A percentile compares a stretch with the other conserved stretches of the same genome.
Conservation (phyloP, 2,113 vertebrate species). For the human region DNA sequence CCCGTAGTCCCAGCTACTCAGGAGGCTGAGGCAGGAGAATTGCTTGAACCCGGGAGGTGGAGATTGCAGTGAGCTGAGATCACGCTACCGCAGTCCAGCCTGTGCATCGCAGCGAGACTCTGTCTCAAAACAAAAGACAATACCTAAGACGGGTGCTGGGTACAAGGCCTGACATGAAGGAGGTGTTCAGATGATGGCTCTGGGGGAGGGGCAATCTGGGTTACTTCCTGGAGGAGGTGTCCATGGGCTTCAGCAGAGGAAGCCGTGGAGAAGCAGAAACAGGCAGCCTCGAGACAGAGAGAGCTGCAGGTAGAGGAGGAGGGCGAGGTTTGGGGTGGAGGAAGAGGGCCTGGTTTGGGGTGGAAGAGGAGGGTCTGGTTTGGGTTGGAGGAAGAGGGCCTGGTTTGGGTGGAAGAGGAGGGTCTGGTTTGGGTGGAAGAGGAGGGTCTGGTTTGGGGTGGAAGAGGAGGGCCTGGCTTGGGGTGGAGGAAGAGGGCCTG, state of each 20-base stretch:
- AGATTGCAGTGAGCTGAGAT: no score
- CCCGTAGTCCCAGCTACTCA: no score
- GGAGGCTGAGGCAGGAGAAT: no score
- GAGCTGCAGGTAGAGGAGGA: not conserved
- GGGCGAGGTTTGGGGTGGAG: no score
- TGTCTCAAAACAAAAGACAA: no score
- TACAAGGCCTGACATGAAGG: no score
- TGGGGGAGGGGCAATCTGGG: not conserved
- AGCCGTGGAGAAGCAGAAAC: not conserved
- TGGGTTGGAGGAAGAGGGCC: no score
- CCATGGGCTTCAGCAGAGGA: not conserved
- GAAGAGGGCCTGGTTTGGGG: not conserved
- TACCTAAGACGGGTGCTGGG: accelerated
- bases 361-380: not conserved
- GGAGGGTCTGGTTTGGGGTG: no score
- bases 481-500: no score
- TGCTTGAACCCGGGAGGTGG: accelerated
- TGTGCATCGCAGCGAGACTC: no score
- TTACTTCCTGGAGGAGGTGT: not conserved
- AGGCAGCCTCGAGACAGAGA: not conserved
- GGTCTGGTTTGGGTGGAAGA: not conserved
- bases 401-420: no score
- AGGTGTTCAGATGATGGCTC: not conserved
- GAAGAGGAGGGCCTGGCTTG: not conserved
- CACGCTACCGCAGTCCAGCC: no score